Evolutionary conservation across 2,113 vertebrate species (phyloP).

Genomic region (Emydocephalus ijimae): DNA sequence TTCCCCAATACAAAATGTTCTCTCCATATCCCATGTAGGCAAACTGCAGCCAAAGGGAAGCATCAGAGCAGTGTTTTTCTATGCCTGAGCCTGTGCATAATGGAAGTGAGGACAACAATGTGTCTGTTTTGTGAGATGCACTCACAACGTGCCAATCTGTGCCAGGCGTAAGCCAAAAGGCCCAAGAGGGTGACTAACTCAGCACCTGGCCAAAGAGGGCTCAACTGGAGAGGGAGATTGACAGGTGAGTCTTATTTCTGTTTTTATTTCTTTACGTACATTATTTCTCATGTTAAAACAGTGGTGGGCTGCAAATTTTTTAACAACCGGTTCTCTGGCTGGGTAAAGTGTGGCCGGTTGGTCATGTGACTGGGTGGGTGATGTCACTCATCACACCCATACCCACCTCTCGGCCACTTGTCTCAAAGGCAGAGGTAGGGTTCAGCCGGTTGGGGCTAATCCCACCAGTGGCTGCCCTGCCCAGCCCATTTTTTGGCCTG

Average conservation of each 20-base stretch:
- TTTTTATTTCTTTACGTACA: background rate
- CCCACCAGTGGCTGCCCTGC: too few relatives aligned
- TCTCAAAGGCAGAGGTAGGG: too few relatives aligned
- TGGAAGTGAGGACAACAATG: conserved; percentile 3
- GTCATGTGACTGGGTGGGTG: too few relatives aligned
- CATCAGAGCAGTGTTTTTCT: too few relatives aligned
- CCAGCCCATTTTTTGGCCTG: too few relatives aligned
- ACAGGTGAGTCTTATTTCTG: background rate
- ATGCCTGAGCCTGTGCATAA: background rate
- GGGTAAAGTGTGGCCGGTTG: too few relatives aligned
- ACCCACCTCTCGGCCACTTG: too few relatives aligned
- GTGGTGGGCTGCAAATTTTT: too few relatives aligned
- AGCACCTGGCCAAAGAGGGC: background rate
- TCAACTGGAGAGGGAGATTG: too few relatives aligned
- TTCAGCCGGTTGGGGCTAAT: too few relatives aligned
- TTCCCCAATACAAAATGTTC: background rate
- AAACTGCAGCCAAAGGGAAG: background rate
- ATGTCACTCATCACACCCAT: too few relatives aligned
- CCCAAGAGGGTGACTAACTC: background rate
- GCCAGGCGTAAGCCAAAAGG: background rate
- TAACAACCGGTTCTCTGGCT: too few relatives aligned
- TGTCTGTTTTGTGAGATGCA: background rate
- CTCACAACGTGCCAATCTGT: background rate
- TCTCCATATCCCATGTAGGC: background rate
- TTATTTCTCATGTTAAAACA: background rate